phyloP scores from a whole-genome alignment of 2,888 invertebrate genomes.

The Cephalotes varians region DNA sequence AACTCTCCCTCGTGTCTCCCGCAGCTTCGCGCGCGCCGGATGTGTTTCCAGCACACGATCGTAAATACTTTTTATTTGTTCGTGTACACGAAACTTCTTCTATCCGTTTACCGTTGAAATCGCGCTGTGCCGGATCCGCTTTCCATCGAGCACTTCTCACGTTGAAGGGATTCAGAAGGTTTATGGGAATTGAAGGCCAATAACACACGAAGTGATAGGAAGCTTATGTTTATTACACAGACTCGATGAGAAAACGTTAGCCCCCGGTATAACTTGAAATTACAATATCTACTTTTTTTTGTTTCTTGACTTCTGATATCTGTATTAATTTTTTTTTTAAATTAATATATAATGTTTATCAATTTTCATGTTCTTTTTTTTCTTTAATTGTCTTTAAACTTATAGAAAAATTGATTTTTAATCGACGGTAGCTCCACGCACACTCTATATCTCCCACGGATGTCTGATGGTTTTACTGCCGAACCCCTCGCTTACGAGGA shows the following conservation, averaged over 20 bases:
- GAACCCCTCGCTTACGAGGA: slow-evolving; percentile 27
- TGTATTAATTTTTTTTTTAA: too few species aligned
- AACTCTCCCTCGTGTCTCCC: slow-evolving; percentile 53
- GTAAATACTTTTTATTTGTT: slow-evolving; percentile 61
- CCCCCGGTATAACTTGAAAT: not conserved
- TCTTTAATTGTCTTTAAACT: not conserved
- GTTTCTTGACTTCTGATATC: not conserved
- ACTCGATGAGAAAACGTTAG: not conserved
- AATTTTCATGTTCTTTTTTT: not conserved
- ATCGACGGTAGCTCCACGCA: not conserved
- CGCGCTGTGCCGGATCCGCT: slow-evolving; percentile 39
- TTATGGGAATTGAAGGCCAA: slow-evolving; percentile 47
- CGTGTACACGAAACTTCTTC: slow-evolving; percentile 47
- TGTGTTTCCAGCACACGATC: slow-evolving; percentile 55
- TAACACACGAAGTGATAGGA: slow-evolving; percentile 22
- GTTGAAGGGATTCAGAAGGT: slow-evolving; percentile 39
- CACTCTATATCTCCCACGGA: slow-evolving; percentile 38
- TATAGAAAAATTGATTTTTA: not conserved
- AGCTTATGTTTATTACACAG: slow-evolving; percentile 9
- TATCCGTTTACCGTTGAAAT: slow-evolving; percentile 51
- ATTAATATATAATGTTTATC: not conserved
- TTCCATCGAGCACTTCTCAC: slow-evolving; percentile 45
- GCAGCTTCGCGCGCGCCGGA: slow-evolving; percentile 57
- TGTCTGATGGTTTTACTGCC: slow-evolving; percentile 44
- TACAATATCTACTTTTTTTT: not conserved